Conservation (phyloP, 2,113 vertebrate species). For the Antechinus stuartii region DNA sequence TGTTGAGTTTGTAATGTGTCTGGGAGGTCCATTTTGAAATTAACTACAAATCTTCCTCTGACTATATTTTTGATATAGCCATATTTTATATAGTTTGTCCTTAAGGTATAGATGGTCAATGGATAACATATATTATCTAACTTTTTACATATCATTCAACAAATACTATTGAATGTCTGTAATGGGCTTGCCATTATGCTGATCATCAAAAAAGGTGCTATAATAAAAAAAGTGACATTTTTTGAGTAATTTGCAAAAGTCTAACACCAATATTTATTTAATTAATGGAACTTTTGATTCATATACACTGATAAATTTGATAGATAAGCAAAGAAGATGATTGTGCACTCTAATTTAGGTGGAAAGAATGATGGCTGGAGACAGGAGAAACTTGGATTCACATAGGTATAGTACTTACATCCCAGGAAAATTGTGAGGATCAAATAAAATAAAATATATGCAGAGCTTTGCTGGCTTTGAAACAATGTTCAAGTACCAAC, state of each 20-base stretch:
- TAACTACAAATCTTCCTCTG: neutral
- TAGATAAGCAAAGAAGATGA: neutral
- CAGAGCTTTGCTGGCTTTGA: neutral
- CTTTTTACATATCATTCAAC: neutral
- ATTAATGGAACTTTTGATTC: neutral
- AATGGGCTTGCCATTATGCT: neutral
- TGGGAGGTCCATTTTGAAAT: too few species aligned
- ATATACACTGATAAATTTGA: neutral
- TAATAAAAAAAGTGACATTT: neutral
- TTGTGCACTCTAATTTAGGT: neutral
- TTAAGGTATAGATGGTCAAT: neutral
- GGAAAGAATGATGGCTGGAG: neutral
- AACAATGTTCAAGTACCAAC: neutral
- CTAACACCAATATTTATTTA: constrained; percentile 43
- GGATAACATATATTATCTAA: neutral
- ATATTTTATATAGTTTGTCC: neutral
- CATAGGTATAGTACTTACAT: neutral
- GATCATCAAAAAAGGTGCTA: neutral
- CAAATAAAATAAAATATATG: neutral
- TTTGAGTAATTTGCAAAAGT: constrained; percentile 1
- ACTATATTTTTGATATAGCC: neutral
- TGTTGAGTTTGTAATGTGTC: too few species aligned
- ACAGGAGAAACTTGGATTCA: neutral
- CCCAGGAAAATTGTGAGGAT: neutral
- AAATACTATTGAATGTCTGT: neutral